A percentile compares a stretch with the other conserved stretches of the same genome.
phyloP scores from a whole-genome alignment of 2,113 vertebrate genomes.

The Cariama cristata region DNA sequence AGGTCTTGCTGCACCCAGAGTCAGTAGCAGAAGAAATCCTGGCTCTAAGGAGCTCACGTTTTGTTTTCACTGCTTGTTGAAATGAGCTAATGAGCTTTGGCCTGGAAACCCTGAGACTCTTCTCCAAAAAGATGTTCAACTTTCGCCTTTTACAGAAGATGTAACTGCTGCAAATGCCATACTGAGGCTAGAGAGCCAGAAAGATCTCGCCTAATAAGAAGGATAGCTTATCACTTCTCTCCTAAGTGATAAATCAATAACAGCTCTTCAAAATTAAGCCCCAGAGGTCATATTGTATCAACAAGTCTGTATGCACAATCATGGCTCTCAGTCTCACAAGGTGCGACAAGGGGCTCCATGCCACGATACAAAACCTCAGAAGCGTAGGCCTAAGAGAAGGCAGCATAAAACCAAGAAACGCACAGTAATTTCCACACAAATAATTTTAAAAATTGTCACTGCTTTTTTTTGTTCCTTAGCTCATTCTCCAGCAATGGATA shows the following conservation, averaged over 20 bases:
- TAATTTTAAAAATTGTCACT: background rate
- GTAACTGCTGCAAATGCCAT: background rate
- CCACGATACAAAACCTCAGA: background rate
- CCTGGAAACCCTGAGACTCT: background rate
- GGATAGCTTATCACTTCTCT: background rate
- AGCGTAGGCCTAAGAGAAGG: rapidly evolving
- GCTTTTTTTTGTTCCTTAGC: background rate
- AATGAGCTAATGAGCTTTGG: background rate
- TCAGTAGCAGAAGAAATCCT: background rate
- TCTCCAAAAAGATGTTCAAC: background rate
- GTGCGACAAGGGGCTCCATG: rapidly evolving
- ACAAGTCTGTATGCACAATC: background rate
- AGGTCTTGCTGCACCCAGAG: background rate
- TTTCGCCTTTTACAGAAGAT: background rate
- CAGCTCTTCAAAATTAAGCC: background rate
- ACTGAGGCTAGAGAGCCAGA: background rate
- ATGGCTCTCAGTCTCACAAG: background rate
- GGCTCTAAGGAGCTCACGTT: background rate
- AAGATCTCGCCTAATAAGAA: background rate
- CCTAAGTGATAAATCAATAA: background rate
- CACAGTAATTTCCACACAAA: background rate
- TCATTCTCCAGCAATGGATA: background rate
- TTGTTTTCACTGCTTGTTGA: background rate
- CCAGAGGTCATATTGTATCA: background rate
- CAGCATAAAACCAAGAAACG: background rate